These are phyloP conservation scores for Lepidostoma basale DNA, from an alignment of 1,140 invertebrate genomes.

Conservation along the genomic window DNA sequence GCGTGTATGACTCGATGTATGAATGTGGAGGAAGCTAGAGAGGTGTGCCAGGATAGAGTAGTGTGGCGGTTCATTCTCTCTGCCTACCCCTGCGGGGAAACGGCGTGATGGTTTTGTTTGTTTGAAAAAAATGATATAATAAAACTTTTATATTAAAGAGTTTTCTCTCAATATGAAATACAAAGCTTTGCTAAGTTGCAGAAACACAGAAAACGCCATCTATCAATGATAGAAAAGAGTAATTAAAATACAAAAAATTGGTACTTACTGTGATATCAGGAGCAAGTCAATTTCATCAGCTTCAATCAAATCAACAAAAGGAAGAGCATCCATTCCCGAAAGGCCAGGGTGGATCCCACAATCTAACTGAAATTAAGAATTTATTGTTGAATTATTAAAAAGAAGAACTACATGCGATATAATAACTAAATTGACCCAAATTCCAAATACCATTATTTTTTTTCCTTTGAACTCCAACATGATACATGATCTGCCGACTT, in stretches of 20 bases:
- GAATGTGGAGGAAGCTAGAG: no score
- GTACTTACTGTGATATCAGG: slow-evolving; percentile 90
- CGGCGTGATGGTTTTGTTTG: no score
- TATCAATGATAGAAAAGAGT: no score
- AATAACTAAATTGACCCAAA: no score
- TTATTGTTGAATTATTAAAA: neutral
- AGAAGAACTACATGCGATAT: no score
- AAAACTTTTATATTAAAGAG: neutral
- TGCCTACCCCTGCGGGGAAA: no score
- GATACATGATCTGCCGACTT: slow-evolving; percentile 98
- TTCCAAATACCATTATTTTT: slow-evolving; percentile 91
- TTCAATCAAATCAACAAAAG: slow-evolving; percentile 97
- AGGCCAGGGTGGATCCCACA: slow-evolving; percentile 99
- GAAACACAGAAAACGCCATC: no score
- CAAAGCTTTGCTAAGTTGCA: neutral
- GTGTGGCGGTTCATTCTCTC: no score
- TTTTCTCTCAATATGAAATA: neutral
- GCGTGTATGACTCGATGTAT: no score
- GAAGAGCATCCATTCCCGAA: slow-evolving; percentile 95
- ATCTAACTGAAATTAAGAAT: slow-evolving; percentile 72
- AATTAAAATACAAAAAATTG: no score
- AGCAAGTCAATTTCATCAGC: slow-evolving; percentile 96
- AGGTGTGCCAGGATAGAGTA: no score
- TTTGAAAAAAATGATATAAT: no score
- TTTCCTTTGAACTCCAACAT: slow-evolving; percentile 99